These are phyloP conservation scores for Ditula angustiorana DNA, from an alignment of 2,888 invertebrate genomes.

Conservation along the genomic window DNA sequence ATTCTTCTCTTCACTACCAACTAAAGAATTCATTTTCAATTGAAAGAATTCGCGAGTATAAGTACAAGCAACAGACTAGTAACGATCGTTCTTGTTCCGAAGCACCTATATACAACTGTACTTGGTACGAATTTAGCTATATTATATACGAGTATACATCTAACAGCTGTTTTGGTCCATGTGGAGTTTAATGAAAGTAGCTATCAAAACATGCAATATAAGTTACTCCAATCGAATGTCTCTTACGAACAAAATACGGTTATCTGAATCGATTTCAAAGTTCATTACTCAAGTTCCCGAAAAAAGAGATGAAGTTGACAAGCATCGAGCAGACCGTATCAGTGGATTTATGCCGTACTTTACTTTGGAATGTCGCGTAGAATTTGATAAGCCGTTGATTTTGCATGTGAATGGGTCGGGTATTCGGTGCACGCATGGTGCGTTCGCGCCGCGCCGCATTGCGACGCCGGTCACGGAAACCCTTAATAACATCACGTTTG, in stretches of 20 bases:
- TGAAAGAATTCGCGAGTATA: slow-evolving; percentile 42
- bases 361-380: slow-evolving; percentile 59
- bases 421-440: slow-evolving; percentile 75
- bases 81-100: not conserved
- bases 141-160: too few species aligned
- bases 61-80: not conserved
- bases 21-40: slow-evolving; percentile 65
- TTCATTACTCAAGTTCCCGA: slow-evolving; percentile 51
- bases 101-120: too few species aligned
- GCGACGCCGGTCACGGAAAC: slow-evolving; percentile 77
- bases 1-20: slow-evolving; percentile 69
- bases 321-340: slow-evolving; percentile 49
- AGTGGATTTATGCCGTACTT: slow-evolving; percentile 59
- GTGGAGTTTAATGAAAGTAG: not conserved
- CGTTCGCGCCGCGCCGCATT: slow-evolving; percentile 69
- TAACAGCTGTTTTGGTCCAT: not conserved
- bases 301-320: slow-evolving; percentile 48
- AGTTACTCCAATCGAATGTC: not conserved
- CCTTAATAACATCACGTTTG: slow-evolving; percentile 86
- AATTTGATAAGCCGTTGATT: slow-evolving; percentile 68
- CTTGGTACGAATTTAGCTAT: too few species aligned
- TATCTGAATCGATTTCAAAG: slow-evolving; percentile 40
- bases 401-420: slow-evolving; percentile 76
- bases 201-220: not conserved
- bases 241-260: slow-evolving; percentile 32